Evolutionary conservation across 2,113 vertebrate species (phyloP).

Genomic region (Serilophus lunatus): DNA sequence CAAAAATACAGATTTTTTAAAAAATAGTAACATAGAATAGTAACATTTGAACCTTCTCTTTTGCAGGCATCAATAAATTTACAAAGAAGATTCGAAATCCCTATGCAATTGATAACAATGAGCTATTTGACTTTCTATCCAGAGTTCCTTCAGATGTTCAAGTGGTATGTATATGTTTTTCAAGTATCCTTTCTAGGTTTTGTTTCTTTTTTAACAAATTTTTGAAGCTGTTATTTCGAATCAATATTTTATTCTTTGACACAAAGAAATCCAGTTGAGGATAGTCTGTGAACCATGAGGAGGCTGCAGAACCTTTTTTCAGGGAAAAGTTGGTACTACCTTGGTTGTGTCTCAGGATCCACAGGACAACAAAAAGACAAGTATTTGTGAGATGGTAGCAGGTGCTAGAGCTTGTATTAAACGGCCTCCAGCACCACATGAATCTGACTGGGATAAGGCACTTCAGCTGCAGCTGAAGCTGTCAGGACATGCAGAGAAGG

Average conservation of each 20-base stretch:
- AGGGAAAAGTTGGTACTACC: not conserved
- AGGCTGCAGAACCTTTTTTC: not conserved
- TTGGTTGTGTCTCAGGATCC: not conserved
- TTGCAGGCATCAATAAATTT: conserved; percentile 96
- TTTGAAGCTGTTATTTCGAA: not conserved
- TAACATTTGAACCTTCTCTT: conserved; percentile 45
- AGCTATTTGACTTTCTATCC: conserved; percentile 96
- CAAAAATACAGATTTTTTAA: not conserved
- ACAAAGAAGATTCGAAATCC: conserved; percentile 97
- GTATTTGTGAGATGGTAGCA: not conserved
- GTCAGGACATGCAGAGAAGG: not conserved
- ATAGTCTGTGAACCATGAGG: not conserved
- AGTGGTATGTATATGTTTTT: conserved; percentile 84
- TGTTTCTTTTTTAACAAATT: not conserved
- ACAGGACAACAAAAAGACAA: not conserved
- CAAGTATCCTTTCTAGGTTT: too few species aligned
- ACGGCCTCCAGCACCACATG: not conserved
- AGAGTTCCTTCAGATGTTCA: conserved; percentile 97
- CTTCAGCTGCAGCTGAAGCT: not conserved
- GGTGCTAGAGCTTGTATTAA: not conserved
- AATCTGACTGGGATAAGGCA: not conserved
- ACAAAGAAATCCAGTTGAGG: not conserved
- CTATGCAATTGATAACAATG: conserved; percentile 95
- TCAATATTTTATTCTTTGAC: not conserved
- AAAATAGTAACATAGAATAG: not conserved